A percentile compares a stretch with the other conserved stretches of the same genome.
phyloP scores from a whole-genome alignment of 2,113 vertebrate species.

The Protobothrops mucrosquamatus region DNA sequence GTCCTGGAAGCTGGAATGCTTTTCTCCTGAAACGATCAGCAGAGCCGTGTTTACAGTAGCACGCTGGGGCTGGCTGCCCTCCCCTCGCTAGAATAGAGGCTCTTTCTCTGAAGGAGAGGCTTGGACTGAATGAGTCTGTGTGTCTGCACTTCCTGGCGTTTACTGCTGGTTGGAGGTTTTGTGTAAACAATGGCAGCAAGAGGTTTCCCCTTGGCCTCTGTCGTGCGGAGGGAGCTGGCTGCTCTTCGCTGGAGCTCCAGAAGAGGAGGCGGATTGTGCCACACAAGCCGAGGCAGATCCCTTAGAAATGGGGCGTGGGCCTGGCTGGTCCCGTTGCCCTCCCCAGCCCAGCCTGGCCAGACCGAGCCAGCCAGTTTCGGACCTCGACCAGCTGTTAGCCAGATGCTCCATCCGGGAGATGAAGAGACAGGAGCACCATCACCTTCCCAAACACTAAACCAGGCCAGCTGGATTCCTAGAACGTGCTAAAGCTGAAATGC shows the following conservation, averaged over 20 bases:
- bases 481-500: background rate
- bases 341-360: no score
- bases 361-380: background rate
- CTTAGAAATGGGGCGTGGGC: background rate
- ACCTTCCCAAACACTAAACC: background rate
- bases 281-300: background rate
- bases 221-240: background rate
- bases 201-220: fast-evolving
- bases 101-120: constrained; percentile 21
- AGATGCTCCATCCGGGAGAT: background rate
- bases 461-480: no score
- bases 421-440: background rate
- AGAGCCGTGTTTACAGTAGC: constrained; percentile 47
- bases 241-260: background rate
- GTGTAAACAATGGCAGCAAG: constrained; percentile 3
- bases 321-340: background rate
- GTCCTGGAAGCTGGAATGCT: background rate
- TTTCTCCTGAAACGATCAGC: constrained; percentile 38
- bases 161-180: background rate
- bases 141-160: background rate
- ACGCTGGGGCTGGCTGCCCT: background rate
- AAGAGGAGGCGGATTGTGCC: background rate
- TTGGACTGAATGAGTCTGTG: background rate
- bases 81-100: constrained; percentile 39
- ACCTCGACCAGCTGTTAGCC: background rate